Base-by-base conservation (phyloP, 2,797 vertebrate genomes). In the Acomys russatus region DNA sequence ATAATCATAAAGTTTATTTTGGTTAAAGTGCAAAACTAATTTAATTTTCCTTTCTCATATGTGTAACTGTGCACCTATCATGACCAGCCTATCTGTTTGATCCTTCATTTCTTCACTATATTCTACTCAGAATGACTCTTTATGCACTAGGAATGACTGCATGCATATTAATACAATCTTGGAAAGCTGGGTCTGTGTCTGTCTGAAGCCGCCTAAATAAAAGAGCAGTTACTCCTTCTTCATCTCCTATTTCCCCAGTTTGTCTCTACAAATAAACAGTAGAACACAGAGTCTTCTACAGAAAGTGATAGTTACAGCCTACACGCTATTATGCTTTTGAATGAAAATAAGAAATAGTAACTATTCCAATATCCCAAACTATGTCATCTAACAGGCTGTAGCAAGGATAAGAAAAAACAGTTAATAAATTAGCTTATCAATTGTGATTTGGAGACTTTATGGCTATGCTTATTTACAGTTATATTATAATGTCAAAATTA, bases 161-260 rank as follows among this genome's bases (percentile, higher is more conserved):
- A 5, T 23, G 70, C 54, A 12, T 30, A 63, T 22, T 18, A 38
- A 38, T 9, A 28, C 0, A 63, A 51, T 70, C 3, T 28, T 38
- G n/a, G 4, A 2, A 80, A 87, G 49, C 38, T 0, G 10, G 0
- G 0, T 68, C 2, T 11, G 0, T 28, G 3, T 80, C 12, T 82
- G 10, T 70, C 4, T 15, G 68, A 23, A 0, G 33, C 28, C 73
- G 56, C 14, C 33, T 6, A 66, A 17, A 22, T 66, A 68, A 68
- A 1, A 23, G 23, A 74, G 9, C 1, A 76, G 9, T 0, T 30
- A 2, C 35, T 1, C 20, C 9, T 0, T 33, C 5, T n/a, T 38
- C 33, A 49, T 68, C 17, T 54, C 15, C 0, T 77, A 0, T 70
- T 23, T 63, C 44, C 23, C 2, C 4, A 6, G n/a, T 22, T 2